Conservation (phyloP, 2,113 vertebrate genomes). For the Tursiops truncatus region DNA sequence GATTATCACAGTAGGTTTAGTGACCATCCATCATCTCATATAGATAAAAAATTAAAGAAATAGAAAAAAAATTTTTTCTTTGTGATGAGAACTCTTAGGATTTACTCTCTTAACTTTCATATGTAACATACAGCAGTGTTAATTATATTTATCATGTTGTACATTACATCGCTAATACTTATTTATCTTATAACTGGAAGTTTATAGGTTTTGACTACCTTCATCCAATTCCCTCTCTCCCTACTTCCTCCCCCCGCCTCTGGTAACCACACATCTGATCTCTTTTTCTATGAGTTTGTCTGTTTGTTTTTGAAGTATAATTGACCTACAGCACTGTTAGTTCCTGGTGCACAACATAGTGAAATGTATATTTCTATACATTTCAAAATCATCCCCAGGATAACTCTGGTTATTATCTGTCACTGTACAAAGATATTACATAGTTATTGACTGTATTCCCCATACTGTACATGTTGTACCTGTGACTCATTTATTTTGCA, state of each 20-base stretch:
- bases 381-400: too few relatives aligned
- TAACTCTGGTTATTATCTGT: too few relatives aligned
- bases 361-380: too few relatives aligned
- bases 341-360: too few relatives aligned
- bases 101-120: not conserved
- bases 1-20: not conserved
- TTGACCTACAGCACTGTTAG: too few relatives aligned
- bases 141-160: not conserved
- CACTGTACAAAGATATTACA: too few relatives aligned
- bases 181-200: not conserved
- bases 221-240: not conserved
- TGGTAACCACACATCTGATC: not conserved
- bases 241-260: not conserved
- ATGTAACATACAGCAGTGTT: not conserved
- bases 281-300: too few relatives aligned
- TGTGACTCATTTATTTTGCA: too few relatives aligned
- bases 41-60: not conserved
- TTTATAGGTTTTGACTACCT: not conserved
- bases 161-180: not conserved
- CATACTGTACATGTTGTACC: too few relatives aligned
- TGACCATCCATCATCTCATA: not conserved
- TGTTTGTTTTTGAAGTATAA: too few relatives aligned
- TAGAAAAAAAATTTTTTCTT: not conserved
- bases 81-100: not conserved
- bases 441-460: too few relatives aligned